Percentiles rank a stretch among this genome's conserved stretches.
These are phyloP conservation scores for Agrilus biguttatus DNA, from an alignment of 2,888 invertebrate genomes.

Conservation along the genomic window DNA sequence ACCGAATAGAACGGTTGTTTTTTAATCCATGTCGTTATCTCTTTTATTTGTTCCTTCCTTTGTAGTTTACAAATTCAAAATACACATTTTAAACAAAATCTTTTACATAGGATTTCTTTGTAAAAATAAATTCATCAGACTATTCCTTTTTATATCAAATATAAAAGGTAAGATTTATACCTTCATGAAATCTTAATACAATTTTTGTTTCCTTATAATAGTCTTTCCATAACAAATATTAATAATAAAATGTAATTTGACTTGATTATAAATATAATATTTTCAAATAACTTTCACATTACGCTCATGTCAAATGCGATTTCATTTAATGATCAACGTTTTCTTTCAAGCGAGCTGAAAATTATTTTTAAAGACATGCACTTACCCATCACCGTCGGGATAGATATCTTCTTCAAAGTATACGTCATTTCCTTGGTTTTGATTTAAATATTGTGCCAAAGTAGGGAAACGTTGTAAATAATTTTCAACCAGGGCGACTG, in stretches of 20 bases:
- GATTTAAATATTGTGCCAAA: constrained; percentile 48
- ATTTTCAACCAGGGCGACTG: constrained; percentile 50
- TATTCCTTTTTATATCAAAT: too few relatives aligned
- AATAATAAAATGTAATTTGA: constrained; percentile 1
- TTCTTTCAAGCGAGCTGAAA: too few relatives aligned
- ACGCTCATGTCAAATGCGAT: too few relatives aligned
- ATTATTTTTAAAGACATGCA: neutral
- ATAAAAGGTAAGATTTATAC: too few relatives aligned
- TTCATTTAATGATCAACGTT: neutral
- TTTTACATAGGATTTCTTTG: too few relatives aligned
- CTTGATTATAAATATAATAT: neutral
- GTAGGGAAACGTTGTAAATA: constrained; percentile 62
- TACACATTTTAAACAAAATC: neutral
- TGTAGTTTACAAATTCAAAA: constrained; percentile 5
- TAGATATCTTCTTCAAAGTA: constrained; percentile 58
- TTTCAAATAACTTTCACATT: too few relatives aligned
- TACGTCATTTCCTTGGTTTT: constrained; percentile 35
- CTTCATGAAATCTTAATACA: neutral
- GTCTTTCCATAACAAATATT: neutral
- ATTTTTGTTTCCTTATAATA: neutral
- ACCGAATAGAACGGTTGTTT: constrained; percentile 47
- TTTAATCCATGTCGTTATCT: constrained; percentile 53
- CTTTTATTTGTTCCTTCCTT: constrained; percentile 36
- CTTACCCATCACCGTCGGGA: constrained; percentile 16
- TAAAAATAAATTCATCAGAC: too few relatives aligned